Evolutionary conservation across 92 coral and sea anemone genomes (phyloP).

Genomic region (Nematostella vectensis): DNA sequence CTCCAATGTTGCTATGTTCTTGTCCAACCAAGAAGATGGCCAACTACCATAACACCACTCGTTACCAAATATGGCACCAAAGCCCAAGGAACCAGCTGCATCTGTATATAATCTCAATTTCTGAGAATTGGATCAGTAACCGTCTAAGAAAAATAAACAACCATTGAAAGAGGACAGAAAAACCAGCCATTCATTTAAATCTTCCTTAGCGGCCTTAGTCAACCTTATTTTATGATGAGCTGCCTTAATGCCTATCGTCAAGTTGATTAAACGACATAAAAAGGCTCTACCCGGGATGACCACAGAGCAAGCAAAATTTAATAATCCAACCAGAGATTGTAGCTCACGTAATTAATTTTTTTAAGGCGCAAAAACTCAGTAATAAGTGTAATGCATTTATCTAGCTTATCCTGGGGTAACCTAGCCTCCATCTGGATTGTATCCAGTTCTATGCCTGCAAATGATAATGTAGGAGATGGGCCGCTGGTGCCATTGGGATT

Average conservation of each 20-base stretch:
- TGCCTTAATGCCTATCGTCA: constrained; percentile 18
- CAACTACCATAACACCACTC: constrained; percentile 32
- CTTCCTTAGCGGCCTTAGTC: constrained; percentile 10
- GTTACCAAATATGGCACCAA: constrained; percentile 27
- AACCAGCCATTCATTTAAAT: constrained; percentile 13
- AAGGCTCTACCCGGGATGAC: constrained; percentile 25
- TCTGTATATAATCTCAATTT: constrained; percentile 22
- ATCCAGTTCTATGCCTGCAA: constrained; percentile 51
- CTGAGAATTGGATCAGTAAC: constrained; percentile 16
- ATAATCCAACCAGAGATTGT: constrained; percentile 19
- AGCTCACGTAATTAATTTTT: neutral
- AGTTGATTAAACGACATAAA: constrained; percentile 19
- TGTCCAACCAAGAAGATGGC: constrained; percentile 11
- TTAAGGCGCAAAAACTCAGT: neutral
- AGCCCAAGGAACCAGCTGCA: constrained; percentile 20
- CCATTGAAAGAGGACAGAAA: constrained; percentile 15
- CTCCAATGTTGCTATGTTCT: constrained; percentile 23
- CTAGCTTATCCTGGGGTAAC: constrained; percentile 38
- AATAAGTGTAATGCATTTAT: constrained; percentile 13
- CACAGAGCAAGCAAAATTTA: constrained; percentile 34
- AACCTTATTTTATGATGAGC: constrained; percentile 12
- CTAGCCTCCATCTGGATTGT: constrained; percentile 37
- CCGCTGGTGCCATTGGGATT: constrained; percentile 5
- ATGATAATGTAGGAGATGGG: constrained; percentile 24
- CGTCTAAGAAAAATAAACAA: constrained; percentile 18